phyloP scores from a whole-genome alignment of 2,797 vertebrate genomes.

The Astyanax mexicanus region DNA sequence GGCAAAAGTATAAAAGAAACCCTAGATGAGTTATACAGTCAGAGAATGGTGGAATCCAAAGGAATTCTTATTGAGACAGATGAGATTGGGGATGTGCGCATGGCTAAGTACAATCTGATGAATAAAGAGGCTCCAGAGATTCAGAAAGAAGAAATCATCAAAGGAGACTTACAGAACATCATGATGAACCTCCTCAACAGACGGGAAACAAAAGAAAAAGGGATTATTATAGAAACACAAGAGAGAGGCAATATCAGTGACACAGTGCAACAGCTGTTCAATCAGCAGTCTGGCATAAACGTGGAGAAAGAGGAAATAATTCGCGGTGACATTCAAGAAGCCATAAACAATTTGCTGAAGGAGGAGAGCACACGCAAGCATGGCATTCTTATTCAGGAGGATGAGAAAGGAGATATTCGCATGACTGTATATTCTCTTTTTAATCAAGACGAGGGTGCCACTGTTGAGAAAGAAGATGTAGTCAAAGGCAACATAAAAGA shows the following conservation, averaged over 20 bases:
- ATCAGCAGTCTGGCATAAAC: constrained; percentile 75
- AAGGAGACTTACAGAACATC: constrained; percentile 87
- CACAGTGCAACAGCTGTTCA: constrained; percentile 87
- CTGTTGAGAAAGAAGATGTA: constrained; percentile 80
- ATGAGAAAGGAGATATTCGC: constrained; percentile 89
- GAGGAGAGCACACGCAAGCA: constrained; percentile 76
- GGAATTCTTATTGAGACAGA: constrained; percentile 90
- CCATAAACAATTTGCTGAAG: constrained; percentile 85
- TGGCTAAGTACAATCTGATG: constrained; percentile 94
- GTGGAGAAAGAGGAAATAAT: constrained; percentile 87
- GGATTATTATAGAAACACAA: constrained; percentile 83
- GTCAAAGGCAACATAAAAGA: constrained; percentile 84
- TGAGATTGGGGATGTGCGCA: constrained; percentile 91
- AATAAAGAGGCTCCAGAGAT: constrained; percentile 88
- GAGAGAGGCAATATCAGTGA: constrained; percentile 88
- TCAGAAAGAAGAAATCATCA: constrained; percentile 89
- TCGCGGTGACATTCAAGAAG: constrained; percentile 86
- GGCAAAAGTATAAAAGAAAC: constrained; percentile 91
- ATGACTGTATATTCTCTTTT: constrained; percentile 95
- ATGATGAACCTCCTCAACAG: constrained; percentile 89
- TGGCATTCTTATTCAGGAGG: constrained; percentile 93
- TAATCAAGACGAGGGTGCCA: constrained; percentile 77
- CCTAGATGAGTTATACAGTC: constrained; percentile 87
- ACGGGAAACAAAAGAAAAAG: constrained; percentile 74
- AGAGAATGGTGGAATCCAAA: constrained; percentile 86